Conservation (phyloP, 92 coral and sea anemone species). For the Nematostella vectensis region DNA sequence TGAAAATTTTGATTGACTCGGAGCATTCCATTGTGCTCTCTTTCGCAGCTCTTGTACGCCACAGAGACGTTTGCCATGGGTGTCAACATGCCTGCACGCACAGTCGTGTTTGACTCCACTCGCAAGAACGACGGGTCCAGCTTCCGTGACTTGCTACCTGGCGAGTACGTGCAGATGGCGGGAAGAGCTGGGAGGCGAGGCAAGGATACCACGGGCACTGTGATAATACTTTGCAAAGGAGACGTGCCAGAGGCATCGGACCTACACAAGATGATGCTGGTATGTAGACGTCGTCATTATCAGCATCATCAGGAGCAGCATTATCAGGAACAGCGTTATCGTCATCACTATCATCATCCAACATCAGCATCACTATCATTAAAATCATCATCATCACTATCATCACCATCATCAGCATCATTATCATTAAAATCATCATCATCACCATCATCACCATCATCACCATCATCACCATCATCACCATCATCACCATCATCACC, state of each 20-base stretch:
- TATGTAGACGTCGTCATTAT: conserved; percentile 17
- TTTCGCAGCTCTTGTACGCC: conserved; percentile 75
- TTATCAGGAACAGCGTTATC: no score
- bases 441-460: no score
- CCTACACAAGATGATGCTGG: conserved; percentile 92
- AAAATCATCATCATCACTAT: no score
- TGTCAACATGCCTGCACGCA: conserved; percentile 96
- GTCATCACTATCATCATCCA: no score
- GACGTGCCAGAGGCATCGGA: conserved; percentile 81
- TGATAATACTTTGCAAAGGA: conserved; percentile 83
- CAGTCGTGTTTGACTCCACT: conserved; percentile 83
- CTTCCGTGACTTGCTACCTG: conserved; percentile 72
- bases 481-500: no score
- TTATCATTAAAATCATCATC: no score
- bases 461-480: no score
- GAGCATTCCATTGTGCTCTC: no score
- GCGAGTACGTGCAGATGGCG: conserved; percentile 96
- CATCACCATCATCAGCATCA: no score
- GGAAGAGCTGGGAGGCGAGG: conserved; percentile 99
- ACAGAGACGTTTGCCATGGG: conserved; percentile 99
- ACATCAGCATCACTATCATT: no score
- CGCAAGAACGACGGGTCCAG: conserved; percentile 80
- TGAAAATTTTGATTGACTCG: no score
- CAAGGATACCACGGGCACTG: conserved; percentile 85
- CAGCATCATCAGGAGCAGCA: no score